Base-by-base conservation (phyloP, 2,888 invertebrate species). In the Heteropelma amictum region DNA sequence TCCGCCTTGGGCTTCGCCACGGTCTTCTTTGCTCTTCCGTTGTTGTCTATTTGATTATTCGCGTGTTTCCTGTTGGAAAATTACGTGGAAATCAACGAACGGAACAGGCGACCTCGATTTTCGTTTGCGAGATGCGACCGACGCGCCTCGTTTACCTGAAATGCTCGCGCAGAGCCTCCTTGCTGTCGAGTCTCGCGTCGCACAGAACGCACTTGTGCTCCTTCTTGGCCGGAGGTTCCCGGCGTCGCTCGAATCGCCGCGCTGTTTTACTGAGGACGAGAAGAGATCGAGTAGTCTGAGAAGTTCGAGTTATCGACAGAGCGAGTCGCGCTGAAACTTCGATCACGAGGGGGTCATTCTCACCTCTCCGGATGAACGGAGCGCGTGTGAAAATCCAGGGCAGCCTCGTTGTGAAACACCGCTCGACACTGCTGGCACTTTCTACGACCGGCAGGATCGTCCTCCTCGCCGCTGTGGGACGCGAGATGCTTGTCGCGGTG, bases 91-190 rank as follows among this genome's bases (percentile, higher is more conserved):
- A 8, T 26, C n/a, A 4, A 38, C 6, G 4, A 30, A 28, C 1
- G 5, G 8, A 6, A 19, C 17, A 19, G 12, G 33, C n/a, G 12
- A 38, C 7, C 56, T 56, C 30, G 30, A 33, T 26, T 40, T n/a
- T n/a, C n/a, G 33, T 3, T n/a, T 8, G 10, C 1, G 30, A 2
- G 1, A 8, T 3, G 33, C 0, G 2, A 14, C 8, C 1, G 14
- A 12, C 12, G n/a, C n/a, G n/a, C n/a, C n/a, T n/a, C n/a, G 12
- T 19, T 53, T 89, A 92, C 93, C 93, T 92, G 86, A 93, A 93
- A 89, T 93, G 93, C 78, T 91, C 90, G 84, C 92, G 92, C 75
- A 93, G 87, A 60, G 90, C 91, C 85, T 92, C 92, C 85, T 92
- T 93, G 76, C 90, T 90, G 63, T 90, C 89, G 79, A 93, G 90